These are phyloP conservation scores for Malacoraja senta DNA, from an alignment of 2,797 vertebrate species.

Conservation along the genomic window DNA sequence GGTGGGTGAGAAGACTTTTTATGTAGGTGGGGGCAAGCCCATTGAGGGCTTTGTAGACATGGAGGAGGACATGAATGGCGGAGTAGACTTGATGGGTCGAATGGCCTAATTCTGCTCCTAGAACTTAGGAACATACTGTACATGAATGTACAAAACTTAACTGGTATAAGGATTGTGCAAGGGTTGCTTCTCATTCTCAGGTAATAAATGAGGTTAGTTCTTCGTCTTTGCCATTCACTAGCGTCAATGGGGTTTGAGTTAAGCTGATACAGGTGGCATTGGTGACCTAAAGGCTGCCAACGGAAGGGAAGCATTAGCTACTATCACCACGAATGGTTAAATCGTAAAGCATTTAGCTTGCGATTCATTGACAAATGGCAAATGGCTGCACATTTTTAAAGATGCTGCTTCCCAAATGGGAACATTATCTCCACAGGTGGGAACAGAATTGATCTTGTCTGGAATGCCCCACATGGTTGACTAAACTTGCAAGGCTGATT, in stretches of 20 bases:
- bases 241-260: background rate
- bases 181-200: background rate
- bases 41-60: no score
- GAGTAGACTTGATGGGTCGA: no score
- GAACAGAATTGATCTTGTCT: background rate
- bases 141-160: no score
- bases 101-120: no score
- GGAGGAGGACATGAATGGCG: no score
- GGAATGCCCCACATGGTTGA: background rate
- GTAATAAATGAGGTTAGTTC: background rate
- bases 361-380: background rate
- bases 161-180: background rate
- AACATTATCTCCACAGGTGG: background rate
- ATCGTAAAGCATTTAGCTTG: background rate
- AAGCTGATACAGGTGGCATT: background rate
- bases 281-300: background rate
- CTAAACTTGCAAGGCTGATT: background rate
- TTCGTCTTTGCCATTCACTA: background rate
- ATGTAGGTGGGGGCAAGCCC: no score
- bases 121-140: no score
- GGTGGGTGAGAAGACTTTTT: no score
- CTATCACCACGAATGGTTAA: no score
- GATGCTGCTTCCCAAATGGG: background rate
- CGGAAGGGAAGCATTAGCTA: background rate
- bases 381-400: background rate